Evolutionary conservation across 2,888 invertebrate genomes (phyloP).

Genomic region (Epirrhoe alternata): DNA sequence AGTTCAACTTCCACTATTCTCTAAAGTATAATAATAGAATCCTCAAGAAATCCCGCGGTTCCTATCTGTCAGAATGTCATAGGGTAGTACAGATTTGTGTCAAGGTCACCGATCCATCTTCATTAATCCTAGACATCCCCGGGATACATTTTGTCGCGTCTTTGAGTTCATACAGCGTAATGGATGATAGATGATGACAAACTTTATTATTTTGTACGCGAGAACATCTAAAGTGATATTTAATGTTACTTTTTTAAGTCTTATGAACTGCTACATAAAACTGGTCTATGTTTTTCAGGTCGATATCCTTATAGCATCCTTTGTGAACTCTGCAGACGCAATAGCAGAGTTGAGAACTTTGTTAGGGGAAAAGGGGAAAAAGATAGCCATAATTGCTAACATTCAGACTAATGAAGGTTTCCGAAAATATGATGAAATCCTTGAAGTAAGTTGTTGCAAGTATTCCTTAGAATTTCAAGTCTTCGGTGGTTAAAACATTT

Average conservation of each 20-base stretch:
- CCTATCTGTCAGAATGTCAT: constrained; percentile 14
- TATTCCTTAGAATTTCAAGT: neutral
- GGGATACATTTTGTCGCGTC: constrained; percentile 38
- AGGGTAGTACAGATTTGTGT: constrained; percentile 35
- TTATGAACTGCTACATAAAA: neutral
- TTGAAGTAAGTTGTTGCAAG: constrained; percentile 53
- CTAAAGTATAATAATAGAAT: neutral
- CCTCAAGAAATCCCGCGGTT: constrained; percentile 14
- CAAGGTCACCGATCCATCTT: constrained; percentile 45
- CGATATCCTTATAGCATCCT: constrained; percentile 71
- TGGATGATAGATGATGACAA: constrained; percentile 39
- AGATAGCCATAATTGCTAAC: constrained; percentile 70
- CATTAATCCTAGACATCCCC: constrained; percentile 34
- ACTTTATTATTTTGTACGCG: constrained; percentile 23
- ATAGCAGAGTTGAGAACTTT: constrained; percentile 63
- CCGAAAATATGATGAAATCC: constrained; percentile 67
- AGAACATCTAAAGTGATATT: constrained; percentile 7
- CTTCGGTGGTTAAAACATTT: neutral
- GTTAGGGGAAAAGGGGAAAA: constrained; percentile 74
- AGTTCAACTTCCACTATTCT: neutral
- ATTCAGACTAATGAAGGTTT: constrained; percentile 73
- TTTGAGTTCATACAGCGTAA: constrained; percentile 37
- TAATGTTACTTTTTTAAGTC: neutral
- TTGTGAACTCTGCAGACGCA: constrained; percentile 54
- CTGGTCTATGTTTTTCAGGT: constrained; percentile 57